Percentiles rank a stretch among this genome's conserved stretches.
Evolutionary conservation across 2,888 invertebrate genomes (phyloP).

Genomic region (Mimumesa dahlbomi): DNA sequence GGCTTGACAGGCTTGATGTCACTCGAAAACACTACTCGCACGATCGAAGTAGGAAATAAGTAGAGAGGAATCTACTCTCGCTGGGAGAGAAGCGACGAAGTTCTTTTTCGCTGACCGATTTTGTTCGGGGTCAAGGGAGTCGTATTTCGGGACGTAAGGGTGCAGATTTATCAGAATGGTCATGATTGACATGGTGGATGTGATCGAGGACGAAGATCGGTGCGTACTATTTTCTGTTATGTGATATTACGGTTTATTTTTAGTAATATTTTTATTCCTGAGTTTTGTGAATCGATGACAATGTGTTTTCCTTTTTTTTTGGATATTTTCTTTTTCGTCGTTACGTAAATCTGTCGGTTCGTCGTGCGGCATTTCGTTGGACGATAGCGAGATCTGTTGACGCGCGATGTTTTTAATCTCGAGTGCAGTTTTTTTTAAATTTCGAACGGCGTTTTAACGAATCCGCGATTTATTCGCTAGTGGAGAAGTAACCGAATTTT

Average conservation of each 20-base stretch:
- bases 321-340: neutral
- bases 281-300: too few species aligned
- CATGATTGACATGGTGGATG: conserved; percentile 78
- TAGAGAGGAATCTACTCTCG: neutral
- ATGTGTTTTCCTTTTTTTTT: too few species aligned
- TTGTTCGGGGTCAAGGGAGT: conserved; percentile 1
- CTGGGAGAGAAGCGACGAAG: neutral
- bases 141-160: neutral
- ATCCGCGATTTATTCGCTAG: neutral
- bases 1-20: conserved; percentile 14
- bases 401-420: too few species aligned
- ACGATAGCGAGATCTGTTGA: too few species aligned
- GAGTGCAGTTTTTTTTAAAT: too few species aligned
- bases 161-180: conserved; percentile 70
- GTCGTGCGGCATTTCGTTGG: conserved; percentile 11
- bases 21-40: neutral
- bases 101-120: neutral
- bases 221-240: conserved; percentile 69
- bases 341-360: conserved; percentile 38
- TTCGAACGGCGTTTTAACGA: neutral
- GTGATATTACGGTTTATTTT: too few species aligned
- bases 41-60: neutral
- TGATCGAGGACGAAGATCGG: conserved; percentile 77
- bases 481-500: neutral
- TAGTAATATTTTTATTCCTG: too few species aligned